phyloP scores from a whole-genome alignment of 2,797 vertebrate species.

The Periophthalmus magnuspinnatus region DNA sequence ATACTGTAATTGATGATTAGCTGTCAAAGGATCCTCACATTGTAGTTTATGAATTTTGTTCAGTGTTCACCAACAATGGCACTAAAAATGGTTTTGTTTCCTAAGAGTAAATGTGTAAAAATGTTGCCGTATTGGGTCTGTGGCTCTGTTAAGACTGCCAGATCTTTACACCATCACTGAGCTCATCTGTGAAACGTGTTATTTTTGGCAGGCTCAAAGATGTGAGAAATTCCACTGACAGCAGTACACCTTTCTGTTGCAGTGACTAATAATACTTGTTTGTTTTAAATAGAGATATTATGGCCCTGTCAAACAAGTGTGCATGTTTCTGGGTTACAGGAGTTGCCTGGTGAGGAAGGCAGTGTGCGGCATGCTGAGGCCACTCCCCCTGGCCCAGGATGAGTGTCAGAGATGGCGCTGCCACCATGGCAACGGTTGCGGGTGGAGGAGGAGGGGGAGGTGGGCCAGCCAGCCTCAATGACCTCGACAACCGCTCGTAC shows the following conservation, averaged over 20 bases:
- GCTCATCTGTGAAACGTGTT: neutral
- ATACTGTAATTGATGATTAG: neutral
- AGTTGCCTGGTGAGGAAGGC: conserved; percentile 74
- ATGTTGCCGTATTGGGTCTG: neutral
- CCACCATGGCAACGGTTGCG: conserved; percentile 68
- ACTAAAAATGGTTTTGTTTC: neutral
- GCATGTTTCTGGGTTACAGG: conserved; percentile 65
- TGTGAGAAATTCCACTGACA: neutral
- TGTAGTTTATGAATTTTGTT: too few relatives aligned
- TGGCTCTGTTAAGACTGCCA: conserved; percentile 2
- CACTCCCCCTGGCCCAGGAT: conserved; percentile 85
- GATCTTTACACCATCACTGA: neutral
- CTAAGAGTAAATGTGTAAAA: neutral
- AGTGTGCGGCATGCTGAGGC: conserved; percentile 87
- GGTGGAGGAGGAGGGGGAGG: conserved; percentile 67
- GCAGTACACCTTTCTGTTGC: neutral
- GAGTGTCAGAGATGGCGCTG: conserved; percentile 90
- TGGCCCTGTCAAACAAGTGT: conserved; percentile 7
- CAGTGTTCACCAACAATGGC: too few relatives aligned
- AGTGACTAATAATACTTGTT: neutral
- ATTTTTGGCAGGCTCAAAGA: neutral
- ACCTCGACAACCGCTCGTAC: conserved; percentile 82
- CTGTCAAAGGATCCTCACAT: neutral
- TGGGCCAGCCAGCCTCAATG: conserved; percentile 75
- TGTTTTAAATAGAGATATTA: neutral